phyloP scores from a whole-genome alignment of 2,888 invertebrate genomes.

The Crocallis elinguaria region DNA sequence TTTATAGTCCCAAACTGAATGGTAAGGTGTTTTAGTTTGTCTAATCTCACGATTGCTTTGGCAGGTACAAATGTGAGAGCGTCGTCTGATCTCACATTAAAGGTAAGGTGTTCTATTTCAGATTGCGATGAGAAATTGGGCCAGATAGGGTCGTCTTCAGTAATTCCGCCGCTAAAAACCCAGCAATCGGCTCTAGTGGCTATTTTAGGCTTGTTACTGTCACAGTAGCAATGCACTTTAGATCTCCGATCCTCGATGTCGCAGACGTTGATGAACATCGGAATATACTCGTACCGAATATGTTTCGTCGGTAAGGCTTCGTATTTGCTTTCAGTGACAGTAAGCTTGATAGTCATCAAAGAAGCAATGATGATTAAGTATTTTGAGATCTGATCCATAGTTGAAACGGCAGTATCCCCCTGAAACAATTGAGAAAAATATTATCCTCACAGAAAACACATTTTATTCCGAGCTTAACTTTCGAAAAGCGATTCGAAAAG shows the following conservation, averaged over 20 bases:
- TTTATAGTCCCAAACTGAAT: conserved; percentile 90
- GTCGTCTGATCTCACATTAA: conserved; percentile 89
- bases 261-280: conserved; percentile 75
- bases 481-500: conserved; percentile 9
- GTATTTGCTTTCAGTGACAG: conserved; percentile 71
- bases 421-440: conserved; percentile 38
- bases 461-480: conserved; percentile 14
- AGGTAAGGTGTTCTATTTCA: conserved; percentile 87
- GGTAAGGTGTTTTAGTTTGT: conserved; percentile 87
- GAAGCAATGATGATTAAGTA: conserved; percentile 73
- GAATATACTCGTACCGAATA: conserved; percentile 66
- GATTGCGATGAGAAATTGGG: conserved; percentile 89
- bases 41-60: conserved; percentile 87
- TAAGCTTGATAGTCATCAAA: conserved; percentile 71
- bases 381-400: conserved; percentile 70
- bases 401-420: conserved; percentile 26
- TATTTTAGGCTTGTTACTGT: conserved; percentile 72
- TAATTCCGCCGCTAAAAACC: conserved; percentile 86
- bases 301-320: conserved; percentile 67
- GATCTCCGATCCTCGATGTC: conserved; percentile 75
- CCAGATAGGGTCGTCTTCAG: conserved; percentile 89
- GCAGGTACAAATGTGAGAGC: conserved; percentile 89
- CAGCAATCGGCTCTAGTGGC: conserved; percentile 91
- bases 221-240: conserved; percentile 80
- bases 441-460: conserved; percentile 10